Percentiles rank a stretch among this genome's conserved stretches.
phyloP scores from a whole-genome alignment of 2,113 vertebrate species.

The Tor tambroides region DNA sequence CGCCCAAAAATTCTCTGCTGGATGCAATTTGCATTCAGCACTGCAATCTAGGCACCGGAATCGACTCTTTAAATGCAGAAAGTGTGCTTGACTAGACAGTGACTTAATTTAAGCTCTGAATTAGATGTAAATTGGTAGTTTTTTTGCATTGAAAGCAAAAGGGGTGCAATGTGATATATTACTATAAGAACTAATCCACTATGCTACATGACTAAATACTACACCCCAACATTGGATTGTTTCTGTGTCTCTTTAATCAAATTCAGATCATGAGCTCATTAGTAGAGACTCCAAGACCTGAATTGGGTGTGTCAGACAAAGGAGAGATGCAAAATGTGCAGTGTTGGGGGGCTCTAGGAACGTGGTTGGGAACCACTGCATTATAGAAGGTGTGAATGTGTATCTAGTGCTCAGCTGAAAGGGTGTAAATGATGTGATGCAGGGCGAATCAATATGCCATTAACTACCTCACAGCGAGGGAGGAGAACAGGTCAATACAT shows the following conservation, averaged over 20 bases:
- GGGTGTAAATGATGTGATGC: not conserved
- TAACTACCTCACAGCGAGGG: not conserved
- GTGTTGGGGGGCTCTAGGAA: too few species aligned
- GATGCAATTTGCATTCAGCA: not conserved
- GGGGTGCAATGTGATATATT: not conserved
- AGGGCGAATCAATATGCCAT: conserved; percentile 1
- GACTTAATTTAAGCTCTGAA: not conserved
- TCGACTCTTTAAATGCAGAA: not conserved
- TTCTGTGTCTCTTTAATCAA: too few species aligned
- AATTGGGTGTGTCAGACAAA: too few species aligned
- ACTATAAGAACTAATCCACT: not conserved
- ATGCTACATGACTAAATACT: not conserved
- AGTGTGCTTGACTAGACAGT: not conserved
- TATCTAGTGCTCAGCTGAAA: not conserved
- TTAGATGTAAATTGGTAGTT: not conserved
- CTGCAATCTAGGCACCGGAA: not conserved
- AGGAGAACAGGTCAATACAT: not conserved
- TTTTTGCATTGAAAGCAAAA: not conserved
- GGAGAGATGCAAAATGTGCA: too few species aligned
- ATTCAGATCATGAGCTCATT: too few species aligned
- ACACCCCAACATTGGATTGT: too few species aligned
- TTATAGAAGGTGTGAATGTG: not conserved
- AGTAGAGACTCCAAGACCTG: too few species aligned
- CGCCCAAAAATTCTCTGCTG: not conserved
- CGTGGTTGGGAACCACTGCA: too few species aligned